phyloP scores from a whole-genome alignment of 1,140 invertebrate genomes.

The Aporrectodea caliginosa region DNA sequence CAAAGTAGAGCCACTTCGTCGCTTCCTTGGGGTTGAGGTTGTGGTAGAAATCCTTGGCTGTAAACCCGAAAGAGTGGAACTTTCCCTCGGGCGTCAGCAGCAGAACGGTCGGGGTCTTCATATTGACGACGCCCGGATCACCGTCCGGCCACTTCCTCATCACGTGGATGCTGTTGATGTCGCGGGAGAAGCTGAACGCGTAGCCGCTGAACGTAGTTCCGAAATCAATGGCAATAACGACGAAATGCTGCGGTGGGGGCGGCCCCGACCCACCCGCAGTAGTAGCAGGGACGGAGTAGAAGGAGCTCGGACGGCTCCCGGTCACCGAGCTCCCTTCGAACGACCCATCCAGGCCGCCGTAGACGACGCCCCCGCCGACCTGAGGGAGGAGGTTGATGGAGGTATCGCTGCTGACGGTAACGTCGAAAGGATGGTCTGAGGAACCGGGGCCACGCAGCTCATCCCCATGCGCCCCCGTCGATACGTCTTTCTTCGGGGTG shows the following conservation, averaged over 20 bases:
- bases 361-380: not conserved
- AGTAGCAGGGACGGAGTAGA: constrained; percentile 12
- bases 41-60: constrained; percentile 62
- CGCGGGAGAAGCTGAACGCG: constrained; percentile 61
- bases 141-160: constrained; percentile 66
- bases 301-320: not conserved
- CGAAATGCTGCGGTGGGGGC: constrained; percentile 45
- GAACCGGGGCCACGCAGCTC: not conserved
- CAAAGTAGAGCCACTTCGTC: constrained; percentile 62
- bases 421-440: not conserved
- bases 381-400: not conserved
- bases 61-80: constrained; percentile 64
- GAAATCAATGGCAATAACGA: constrained; percentile 65
- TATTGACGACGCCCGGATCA: constrained; percentile 62
- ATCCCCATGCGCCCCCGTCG: not conserved
- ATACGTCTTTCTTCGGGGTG: not conserved
- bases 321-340: no score
- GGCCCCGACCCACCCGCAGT: not conserved
- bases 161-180: constrained; percentile 61
- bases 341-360: not conserved
- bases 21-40: constrained; percentile 61
- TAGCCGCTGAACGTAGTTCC: constrained; percentile 66
- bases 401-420: not conserved
- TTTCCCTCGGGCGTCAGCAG: constrained; percentile 59
- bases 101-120: constrained; percentile 63